Conservation (phyloP, 1,140 invertebrate genomes). For the Heliconius himera region DNA sequence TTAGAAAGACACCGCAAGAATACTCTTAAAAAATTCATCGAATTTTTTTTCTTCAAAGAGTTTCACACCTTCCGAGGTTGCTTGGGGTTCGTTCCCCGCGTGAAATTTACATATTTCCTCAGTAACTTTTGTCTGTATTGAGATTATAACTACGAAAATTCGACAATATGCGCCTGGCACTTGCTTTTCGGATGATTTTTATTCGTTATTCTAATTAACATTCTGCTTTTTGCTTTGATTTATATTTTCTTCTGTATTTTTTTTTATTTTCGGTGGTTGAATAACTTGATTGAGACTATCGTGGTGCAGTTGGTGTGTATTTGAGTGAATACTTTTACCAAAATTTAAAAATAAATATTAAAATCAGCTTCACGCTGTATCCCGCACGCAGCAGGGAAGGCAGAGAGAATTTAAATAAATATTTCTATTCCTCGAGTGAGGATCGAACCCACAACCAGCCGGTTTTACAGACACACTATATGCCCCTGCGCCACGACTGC, state of each 20-base stretch:
- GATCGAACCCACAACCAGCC: no score
- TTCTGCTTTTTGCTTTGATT: constrained; percentile 7
- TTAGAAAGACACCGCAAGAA: constrained; percentile 63
- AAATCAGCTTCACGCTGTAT: no score
- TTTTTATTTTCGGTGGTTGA: neutral
- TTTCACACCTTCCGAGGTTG: constrained; percentile 28
- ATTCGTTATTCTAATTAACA: constrained; percentile 36
- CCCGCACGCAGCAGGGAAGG: no score
- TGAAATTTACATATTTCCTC: constrained; percentile 68
- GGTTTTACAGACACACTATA: no score
- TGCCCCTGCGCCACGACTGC: no score
- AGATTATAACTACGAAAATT: constrained; percentile 68
- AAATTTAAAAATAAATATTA: no score
- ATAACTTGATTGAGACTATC: neutral
- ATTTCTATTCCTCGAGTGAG: no score
- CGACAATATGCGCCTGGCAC: constrained; percentile 42
- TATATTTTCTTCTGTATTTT: neutral
- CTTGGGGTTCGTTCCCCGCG: constrained; percentile 49
- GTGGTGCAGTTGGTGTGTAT: neutral
- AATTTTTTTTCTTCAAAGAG: constrained; percentile 48
- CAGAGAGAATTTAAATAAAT: no score
- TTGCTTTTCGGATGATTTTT: constrained; percentile 36
- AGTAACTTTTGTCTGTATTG: constrained; percentile 50
- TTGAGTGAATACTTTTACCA: no score
- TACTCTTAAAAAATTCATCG: constrained; percentile 65